Conservation (phyloP, 2,113 vertebrate species). For the Oreochromis tanganicae region DNA sequence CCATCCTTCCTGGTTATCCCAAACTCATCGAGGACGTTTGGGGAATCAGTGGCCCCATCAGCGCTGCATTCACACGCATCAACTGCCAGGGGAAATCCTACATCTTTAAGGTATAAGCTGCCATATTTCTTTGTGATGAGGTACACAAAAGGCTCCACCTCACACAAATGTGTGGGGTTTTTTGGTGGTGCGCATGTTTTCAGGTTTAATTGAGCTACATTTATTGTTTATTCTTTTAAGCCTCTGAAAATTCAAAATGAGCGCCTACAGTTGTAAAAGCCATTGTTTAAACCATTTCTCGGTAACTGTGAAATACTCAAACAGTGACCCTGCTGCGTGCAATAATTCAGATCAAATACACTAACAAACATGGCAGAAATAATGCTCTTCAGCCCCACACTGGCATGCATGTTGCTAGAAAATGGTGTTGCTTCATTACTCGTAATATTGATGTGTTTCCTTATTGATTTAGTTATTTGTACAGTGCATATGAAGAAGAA, state of each 20-base stretch:
- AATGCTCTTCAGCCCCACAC: background rate
- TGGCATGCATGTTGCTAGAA: background rate
- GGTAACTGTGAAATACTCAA: background rate
- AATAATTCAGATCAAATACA: background rate
- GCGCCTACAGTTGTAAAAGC: background rate
- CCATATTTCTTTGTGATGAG: background rate
- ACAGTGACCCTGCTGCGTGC: background rate
- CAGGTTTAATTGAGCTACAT: background rate
- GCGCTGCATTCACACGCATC: conserved; percentile 92
- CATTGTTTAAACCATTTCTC: background rate
- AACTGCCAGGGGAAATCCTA: conserved; percentile 97
- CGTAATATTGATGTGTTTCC: background rate
- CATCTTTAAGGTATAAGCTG: conserved; percentile 84
- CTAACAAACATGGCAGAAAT: background rate
- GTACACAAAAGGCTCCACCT: background rate
- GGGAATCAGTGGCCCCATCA: conserved; percentile 89
- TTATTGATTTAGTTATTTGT: background rate
- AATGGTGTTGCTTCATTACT: background rate
- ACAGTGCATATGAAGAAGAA: background rate
- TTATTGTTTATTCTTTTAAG: background rate
- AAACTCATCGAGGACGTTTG: conserved; percentile 87
- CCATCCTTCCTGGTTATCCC: conserved; percentile 82
- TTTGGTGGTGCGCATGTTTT: background rate
- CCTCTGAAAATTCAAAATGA: background rate
- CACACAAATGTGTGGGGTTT: background rate